A percentile compares a stretch with the other conserved stretches of the same genome.
phyloP scores from a whole-genome alignment of 2,113 vertebrate genomes.

The Lichenostomus cassidix region DNA sequence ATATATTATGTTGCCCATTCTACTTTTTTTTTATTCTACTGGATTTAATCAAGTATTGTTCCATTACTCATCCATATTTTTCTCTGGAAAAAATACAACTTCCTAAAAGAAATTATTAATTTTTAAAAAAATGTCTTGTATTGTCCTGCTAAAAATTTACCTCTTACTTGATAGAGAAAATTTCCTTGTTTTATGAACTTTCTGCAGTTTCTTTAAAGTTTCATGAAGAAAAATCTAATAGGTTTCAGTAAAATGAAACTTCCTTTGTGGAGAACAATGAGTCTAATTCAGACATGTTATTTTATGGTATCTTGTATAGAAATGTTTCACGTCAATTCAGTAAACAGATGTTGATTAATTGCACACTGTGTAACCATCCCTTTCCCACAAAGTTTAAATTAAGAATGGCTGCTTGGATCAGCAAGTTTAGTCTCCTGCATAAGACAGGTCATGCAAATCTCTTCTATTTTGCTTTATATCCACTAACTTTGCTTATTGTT shows the following conservation, averaged over 20 bases:
- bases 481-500: not conserved
- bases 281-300: not conserved
- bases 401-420: constrained; percentile 18
- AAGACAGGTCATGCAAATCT: not conserved
- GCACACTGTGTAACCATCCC: not conserved
- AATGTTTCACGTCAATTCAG: not conserved
- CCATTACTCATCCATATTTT: not conserved
- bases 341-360: constrained; percentile 21
- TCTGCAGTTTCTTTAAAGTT: not conserved
- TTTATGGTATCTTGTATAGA: not conserved
- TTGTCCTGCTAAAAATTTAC: not conserved
- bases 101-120: not conserved
- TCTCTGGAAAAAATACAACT: not conserved
- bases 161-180: not conserved
- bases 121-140: not conserved
- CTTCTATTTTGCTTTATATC: not conserved
- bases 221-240: not conserved
- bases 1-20: not conserved
- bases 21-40: not conserved
- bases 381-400: constrained; percentile 7
- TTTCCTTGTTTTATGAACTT: not conserved
- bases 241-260: not conserved
- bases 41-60: not conserved
- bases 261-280: not conserved
- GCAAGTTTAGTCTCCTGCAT: not conserved